Base-by-base conservation (phyloP, 1,140 invertebrate species). In the Brachionus koreanus region DNA sequence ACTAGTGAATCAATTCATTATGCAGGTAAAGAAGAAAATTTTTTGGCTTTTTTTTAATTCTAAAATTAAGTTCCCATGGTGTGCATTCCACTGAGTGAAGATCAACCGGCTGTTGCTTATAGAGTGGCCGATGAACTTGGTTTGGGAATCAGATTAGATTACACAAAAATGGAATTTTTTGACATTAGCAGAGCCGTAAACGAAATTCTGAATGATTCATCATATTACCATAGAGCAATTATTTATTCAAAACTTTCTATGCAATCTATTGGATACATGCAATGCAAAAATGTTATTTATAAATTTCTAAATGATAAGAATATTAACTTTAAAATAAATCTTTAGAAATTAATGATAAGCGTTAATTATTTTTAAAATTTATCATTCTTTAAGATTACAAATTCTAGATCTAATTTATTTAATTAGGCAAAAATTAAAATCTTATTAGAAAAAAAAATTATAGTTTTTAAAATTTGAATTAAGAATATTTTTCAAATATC, bases 1-100 rank as follows among this genome's bases (percentile, higher is more conserved):
- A 91, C 93, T 87, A 93, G 92, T 85, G 94, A 95, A 86, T 92
- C 93, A 0, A 92, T 93, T 5, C 93, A 92, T 85, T 92, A 93
- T 85, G 93, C 92, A 12, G 69, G 69, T 74, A 74, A 65, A 29
- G 33, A 4, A 3, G 12, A 65, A 65, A 25, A 65, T 29, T 29
- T 25, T 35, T 46, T 35, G 5, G 25, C 5, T 23, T 19, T 74
- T 13, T 46, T 74, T 74, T 25, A 72, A 19, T 42, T 25, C 43
- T 46, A 35, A 25, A 39, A 9, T 33, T 74, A 35, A 74, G 92
- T 93, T 0, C 93, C 94, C 0, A 91, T 94, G 5, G 83, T 93
- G 92, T 10, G 92, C 93, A 0, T 94, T 93, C 86, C 90, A 3
- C 86, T 91, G 33, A 86, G 88, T 61, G 84, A 85, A 23, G 90